Evolutionary conservation across 1,140 invertebrate genomes (phyloP).

Genomic region (Dinoponera quadriceps): DNA sequence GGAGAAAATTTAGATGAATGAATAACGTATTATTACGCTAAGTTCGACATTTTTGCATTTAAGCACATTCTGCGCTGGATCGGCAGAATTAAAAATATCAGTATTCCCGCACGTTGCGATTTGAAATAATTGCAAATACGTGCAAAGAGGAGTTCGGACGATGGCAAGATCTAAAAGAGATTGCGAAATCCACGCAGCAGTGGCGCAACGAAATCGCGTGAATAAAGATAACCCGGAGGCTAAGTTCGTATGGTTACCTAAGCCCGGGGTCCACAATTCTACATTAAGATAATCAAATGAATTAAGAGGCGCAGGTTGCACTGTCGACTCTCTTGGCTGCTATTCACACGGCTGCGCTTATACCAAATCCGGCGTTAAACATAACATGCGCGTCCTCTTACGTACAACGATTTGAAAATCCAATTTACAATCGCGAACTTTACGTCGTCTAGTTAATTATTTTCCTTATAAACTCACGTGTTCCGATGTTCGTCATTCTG

Average conservation of each 20-base stretch:
- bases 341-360: conserved; percentile 5
- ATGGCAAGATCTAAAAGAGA: conserved; percentile 21
- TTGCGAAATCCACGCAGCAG: conserved; percentile 29
- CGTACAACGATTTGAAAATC: conserved; percentile 10
- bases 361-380: conserved; percentile 3
- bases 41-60: too few relatives aligned
- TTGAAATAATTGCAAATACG: conserved; percentile 5
- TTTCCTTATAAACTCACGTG: not conserved
- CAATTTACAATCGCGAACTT: not conserved
- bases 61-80: too few relatives aligned
- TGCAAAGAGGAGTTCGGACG: not conserved
- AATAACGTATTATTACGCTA: too few relatives aligned
- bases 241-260: conserved; percentile 60
- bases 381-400: not conserved
- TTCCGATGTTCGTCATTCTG: not conserved
- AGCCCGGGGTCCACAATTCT: conserved; percentile 76
- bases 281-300: conserved; percentile 82
- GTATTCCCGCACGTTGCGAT: not conserved
- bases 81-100: not conserved
- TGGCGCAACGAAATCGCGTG: conserved; percentile 59
- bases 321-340: conserved; percentile 53
- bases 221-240: conserved; percentile 71
- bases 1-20: too few relatives aligned
- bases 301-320: conserved; percentile 74
- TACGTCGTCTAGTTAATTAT: not conserved